Conservation (phyloP, 2,113 vertebrate genomes). For the Turnix velox region DNA sequence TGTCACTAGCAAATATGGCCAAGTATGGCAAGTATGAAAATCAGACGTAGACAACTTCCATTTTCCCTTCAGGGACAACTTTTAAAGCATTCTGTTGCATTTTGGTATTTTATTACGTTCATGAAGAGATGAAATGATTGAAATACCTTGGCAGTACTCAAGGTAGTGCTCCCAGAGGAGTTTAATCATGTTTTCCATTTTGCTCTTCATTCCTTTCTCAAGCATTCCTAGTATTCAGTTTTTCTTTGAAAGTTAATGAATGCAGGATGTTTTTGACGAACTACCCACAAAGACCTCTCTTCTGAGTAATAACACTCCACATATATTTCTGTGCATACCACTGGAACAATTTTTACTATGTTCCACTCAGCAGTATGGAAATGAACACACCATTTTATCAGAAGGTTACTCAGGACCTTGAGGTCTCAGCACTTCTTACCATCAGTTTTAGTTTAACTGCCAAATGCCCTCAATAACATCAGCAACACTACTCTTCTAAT, state of each 20-base stretch:
- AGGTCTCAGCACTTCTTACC: background rate
- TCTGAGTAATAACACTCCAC: background rate
- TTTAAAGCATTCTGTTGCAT: background rate
- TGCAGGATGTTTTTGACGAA: background rate
- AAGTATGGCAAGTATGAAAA: too few species aligned
- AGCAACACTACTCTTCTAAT: background rate
- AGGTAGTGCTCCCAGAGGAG: background rate
- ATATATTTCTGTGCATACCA: background rate
- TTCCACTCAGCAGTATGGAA: background rate
- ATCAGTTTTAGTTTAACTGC: background rate
- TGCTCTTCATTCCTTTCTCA: background rate
- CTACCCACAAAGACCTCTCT: background rate
- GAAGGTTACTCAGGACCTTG: background rate
- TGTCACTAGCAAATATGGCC: too few species aligned
- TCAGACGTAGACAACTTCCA: background rate
- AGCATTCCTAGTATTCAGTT: background rate
- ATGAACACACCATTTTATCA: background rate
- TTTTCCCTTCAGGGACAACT: background rate
- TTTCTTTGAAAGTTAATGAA: background rate
- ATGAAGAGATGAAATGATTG: background rate
- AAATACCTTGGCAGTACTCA: rapidly evolving
- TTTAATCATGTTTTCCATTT: background rate
- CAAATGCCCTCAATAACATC: background rate
- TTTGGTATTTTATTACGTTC: background rate
- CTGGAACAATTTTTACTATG: background rate